A percentile compares a stretch with the other conserved stretches of the same genome.
Conservation (phyloP, 2,888 invertebrate genomes). For the Drosophila trichaetosa region DNA sequence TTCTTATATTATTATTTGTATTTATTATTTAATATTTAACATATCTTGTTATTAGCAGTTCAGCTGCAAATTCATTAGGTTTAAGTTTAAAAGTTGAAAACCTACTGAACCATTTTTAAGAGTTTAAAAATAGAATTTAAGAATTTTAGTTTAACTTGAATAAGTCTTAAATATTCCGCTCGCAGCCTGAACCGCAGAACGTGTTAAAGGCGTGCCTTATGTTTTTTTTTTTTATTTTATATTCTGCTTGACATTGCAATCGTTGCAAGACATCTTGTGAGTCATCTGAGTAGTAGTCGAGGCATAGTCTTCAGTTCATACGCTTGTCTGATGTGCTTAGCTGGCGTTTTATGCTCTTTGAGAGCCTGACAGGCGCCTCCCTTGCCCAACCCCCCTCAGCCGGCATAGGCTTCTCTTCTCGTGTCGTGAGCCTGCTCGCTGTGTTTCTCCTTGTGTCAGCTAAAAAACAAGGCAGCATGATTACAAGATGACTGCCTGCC, state of each 20-base stretch:
- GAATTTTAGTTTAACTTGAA: background rate
- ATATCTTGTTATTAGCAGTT: background rate
- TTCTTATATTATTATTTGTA: background rate
- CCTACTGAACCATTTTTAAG: background rate
- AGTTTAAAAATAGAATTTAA: background rate
- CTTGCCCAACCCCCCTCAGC: background rate
- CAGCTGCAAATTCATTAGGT: no score
- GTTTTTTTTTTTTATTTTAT: background rate
- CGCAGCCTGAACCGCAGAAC: background rate
- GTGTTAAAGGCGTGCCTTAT: slow-evolving; percentile 12
- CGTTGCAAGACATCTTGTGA: slow-evolving; percentile 50
- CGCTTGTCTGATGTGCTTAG: slow-evolving; percentile 56
- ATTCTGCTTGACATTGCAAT: slow-evolving; percentile 21
- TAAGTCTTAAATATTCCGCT: background rate
- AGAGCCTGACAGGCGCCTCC: slow-evolving; percentile 31
- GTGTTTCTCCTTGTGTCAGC: slow-evolving; percentile 68
- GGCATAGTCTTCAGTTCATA: slow-evolving; percentile 9
- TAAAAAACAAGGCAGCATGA: slow-evolving; percentile 63
- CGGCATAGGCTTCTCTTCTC: slow-evolving; percentile 12
- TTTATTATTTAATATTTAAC: background rate
- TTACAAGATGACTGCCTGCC: slow-evolving; percentile 35
- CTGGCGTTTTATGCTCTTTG: slow-evolving; percentile 57
- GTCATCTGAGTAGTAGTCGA: slow-evolving; percentile 21
- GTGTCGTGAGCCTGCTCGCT: slow-evolving; percentile 19
- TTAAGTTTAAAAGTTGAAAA: no score